Evolutionary conservation across 2,797 vertebrate species (phyloP).

Genomic region (Hirundo rustica): DNA sequence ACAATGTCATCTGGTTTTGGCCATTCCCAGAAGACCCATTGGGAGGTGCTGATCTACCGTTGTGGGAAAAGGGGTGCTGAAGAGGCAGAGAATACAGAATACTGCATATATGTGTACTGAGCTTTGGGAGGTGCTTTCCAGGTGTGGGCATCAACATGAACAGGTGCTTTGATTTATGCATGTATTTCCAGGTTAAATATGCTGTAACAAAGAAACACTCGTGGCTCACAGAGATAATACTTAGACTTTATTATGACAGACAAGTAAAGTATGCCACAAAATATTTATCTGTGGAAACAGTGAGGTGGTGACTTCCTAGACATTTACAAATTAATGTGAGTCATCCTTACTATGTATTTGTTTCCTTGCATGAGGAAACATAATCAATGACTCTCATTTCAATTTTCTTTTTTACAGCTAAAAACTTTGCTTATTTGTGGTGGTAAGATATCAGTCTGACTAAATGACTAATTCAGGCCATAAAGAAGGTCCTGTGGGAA

Average conservation of each 20-base stretch:
- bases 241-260: not conserved
- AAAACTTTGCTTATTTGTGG: not conserved
- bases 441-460: not conserved
- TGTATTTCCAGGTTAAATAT: not conserved
- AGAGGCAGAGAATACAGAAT: not conserved
- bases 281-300: not conserved
- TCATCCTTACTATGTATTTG: not conserved
- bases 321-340: not conserved
- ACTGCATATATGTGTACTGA: not conserved
- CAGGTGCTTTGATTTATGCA: not conserved
- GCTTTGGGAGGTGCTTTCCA: not conserved
- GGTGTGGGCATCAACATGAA: not conserved
- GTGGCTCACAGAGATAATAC: not conserved
- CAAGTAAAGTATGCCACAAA: not conserved
- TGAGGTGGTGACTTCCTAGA: not conserved
- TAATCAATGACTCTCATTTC: not conserved
- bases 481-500: not conserved
- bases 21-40: not conserved
- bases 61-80: not conserved
- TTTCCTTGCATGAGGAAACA: not conserved
- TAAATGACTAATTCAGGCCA: constrained; percentile 4
- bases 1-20: not conserved
- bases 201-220: not conserved
- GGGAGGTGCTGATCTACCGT: not conserved
- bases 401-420: not conserved